A percentile compares a stretch with the other conserved stretches of the same genome.
Conservation (phyloP, 2,113 vertebrate genomes). For the Spea bombifrons region DNA sequence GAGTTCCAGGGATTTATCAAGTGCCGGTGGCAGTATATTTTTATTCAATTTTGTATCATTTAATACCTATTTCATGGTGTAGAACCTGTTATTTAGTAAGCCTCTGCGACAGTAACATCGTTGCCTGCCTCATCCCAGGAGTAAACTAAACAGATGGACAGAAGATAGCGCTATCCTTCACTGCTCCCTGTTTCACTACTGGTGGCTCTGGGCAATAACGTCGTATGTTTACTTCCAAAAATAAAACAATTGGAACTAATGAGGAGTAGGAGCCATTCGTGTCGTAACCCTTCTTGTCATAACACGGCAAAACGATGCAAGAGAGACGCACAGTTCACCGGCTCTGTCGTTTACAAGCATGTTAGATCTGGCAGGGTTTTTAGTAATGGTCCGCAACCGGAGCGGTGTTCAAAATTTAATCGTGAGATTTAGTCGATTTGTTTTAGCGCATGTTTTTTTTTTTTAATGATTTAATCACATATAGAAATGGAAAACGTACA, state of each 20-base stretch:
- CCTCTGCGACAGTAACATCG: neutral
- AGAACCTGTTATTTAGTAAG: neutral
- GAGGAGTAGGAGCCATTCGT: conserved; percentile 14
- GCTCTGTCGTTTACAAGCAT: neutral
- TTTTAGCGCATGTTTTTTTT: too few species aligned
- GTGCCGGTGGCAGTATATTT: too few species aligned
- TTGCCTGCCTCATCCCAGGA: neutral
- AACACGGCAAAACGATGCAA: neutral
- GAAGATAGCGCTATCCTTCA: neutral
- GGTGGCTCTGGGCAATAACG: neutral
- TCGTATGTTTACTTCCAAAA: conserved; percentile 8
- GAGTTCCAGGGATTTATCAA: too few species aligned
- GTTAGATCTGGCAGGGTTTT: neutral
- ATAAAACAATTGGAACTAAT: conserved; percentile 28
- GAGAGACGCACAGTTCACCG: neutral
- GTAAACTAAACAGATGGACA: conserved; percentile 5
- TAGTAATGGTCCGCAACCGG: too few species aligned
- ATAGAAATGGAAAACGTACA: too few species aligned
- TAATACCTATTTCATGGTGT: neutral
- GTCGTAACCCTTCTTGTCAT: conserved; percentile 23
- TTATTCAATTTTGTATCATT: neutral
- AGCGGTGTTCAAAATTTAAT: too few species aligned
- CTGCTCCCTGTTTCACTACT: conserved; percentile 3
- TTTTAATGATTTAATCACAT: too few species aligned
- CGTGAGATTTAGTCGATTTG: too few species aligned